Percentiles rank a stretch among this genome's conserved stretches.
These are phyloP conservation scores for Manduca sexta DNA, from an alignment of 1,140 invertebrate species.

Conservation along the genomic window DNA sequence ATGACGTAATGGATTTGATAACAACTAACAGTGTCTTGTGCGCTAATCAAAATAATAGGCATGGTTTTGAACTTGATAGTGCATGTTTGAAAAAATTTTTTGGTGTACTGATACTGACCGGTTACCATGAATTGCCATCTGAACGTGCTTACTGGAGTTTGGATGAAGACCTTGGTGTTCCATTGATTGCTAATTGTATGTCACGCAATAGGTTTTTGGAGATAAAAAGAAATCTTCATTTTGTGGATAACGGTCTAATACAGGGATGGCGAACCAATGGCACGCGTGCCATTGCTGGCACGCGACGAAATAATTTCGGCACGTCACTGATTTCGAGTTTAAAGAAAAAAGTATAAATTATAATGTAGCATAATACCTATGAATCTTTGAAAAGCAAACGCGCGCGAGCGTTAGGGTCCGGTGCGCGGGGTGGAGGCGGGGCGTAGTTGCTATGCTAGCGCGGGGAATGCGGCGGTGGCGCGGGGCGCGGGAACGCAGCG, in stretches of 20 bases:
- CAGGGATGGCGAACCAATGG: too few relatives aligned
- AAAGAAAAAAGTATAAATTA: too few relatives aligned
- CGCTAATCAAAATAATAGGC: slow-evolving; percentile 35
- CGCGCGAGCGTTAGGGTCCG: too few relatives aligned
- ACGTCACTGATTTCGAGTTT: too few relatives aligned
- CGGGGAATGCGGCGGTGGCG: too few relatives aligned
- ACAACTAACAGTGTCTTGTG: slow-evolving; percentile 25
- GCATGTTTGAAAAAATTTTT: slow-evolving; percentile 35
- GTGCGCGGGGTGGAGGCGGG: too few relatives aligned
- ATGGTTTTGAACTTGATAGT: slow-evolving; percentile 26
- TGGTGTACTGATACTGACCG: slow-evolving; percentile 36
- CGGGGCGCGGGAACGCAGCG: too few relatives aligned
- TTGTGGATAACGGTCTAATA: slow-evolving; percentile 23
- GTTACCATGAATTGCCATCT: slow-evolving; percentile 36
- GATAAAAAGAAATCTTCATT: slow-evolving; percentile 39
- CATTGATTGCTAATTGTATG: slow-evolving; percentile 29
- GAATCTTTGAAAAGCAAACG: too few relatives aligned
- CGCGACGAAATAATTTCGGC: too few relatives aligned
- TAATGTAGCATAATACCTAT: too few relatives aligned
- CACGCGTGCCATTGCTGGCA: too few relatives aligned
- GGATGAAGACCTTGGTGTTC: slow-evolving; percentile 35
- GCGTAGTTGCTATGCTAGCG: too few relatives aligned
- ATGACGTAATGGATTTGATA: slow-evolving; percentile 25
- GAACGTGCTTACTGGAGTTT: slow-evolving; percentile 39
- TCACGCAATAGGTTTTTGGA: slow-evolving; percentile 35